Evolutionary conservation across 2,888 invertebrate species (phyloP).

Genomic region (Cerastis rubricosa): DNA sequence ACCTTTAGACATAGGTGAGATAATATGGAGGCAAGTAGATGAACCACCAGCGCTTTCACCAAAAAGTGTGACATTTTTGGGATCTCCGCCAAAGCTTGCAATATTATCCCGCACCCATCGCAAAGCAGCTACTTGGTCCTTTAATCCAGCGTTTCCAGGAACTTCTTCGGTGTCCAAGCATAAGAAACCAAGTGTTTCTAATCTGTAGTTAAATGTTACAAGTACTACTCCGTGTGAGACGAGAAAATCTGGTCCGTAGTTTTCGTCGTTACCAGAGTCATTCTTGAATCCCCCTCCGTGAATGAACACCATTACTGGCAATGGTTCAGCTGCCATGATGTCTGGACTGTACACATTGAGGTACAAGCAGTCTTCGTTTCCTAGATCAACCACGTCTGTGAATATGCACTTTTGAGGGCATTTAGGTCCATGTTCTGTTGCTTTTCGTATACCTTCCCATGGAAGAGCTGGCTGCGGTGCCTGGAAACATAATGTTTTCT

Average conservation of each 20-base stretch:
- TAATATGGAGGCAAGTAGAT: constrained; percentile 67
- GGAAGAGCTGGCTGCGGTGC: constrained; percentile 47
- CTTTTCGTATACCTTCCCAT: background rate
- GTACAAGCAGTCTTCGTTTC: constrained; percentile 77
- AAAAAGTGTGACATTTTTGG: constrained; percentile 74
- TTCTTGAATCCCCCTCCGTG: constrained; percentile 77
- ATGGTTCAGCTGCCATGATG: constrained; percentile 56
- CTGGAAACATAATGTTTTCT: constrained; percentile 62
- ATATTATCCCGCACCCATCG: constrained; percentile 76
- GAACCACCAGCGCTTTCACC: constrained; percentile 78
- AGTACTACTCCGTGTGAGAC: constrained; percentile 74
- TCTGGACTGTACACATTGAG: constrained; percentile 77
- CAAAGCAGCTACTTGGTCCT: constrained; percentile 76
- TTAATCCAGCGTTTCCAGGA: constrained; percentile 78
- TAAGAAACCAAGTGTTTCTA: constrained; percentile 74
- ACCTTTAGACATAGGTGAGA: constrained; percentile 76
- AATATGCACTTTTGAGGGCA: constrained; percentile 74
- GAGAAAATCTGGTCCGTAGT: constrained; percentile 77
- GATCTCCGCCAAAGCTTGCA: constrained; percentile 74
- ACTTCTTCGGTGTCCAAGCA: constrained; percentile 74
- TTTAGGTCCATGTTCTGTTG: constrained; percentile 56
- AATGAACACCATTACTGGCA: constrained; percentile 79
- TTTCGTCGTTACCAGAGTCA: constrained; percentile 73
- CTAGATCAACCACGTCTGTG: constrained; percentile 59
- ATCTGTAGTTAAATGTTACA: constrained; percentile 78